Base-by-base conservation (phyloP, 2,888 invertebrate species). In the Nephrocerus scutellatus region DNA sequence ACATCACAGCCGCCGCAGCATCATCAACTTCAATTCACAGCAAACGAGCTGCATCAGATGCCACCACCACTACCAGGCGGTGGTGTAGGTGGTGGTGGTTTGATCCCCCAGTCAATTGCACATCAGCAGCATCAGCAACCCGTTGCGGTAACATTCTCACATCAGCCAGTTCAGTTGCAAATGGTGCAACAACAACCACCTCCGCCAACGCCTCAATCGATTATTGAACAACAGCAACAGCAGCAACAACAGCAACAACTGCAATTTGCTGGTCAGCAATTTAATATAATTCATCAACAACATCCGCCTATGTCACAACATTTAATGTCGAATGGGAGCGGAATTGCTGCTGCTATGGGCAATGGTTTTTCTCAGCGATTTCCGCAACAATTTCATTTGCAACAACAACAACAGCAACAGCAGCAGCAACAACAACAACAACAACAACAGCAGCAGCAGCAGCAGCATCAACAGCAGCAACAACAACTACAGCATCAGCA, bases 211-310 rank as follows among this genome's bases (percentile, higher is more conserved):
- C 44, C 44, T 5, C 46, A 46, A 12, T 41, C 46, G 26, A 41
- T 46, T 36, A 41, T 46, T 43, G 44, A 44, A 10, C 46, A 44
- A 20, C 46, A 46, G 23, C 36, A 44, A 22, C 46, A 46, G 22
- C 28, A 44, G 18, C 46, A 46, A 19, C 44, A 44, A 12, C 46
- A 44, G 21, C 46, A 43, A 6, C 46, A 46, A 32, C 39, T 46
- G 44, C 44, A 41, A 22, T 39, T 44, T 3, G 20, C 33, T 8
- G 28, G 44, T 4, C 46, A 46, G 34, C 46, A 46, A 12, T 46
- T 44, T 14, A 46, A 46, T 23, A 44, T 46, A 9, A 44, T 44
- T 21, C 46, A 44, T 36, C 39, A 43, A 4, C 22, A 22, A 22
- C 46, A 46, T 15, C 44, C 41, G 7, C 46, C 46, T 14, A 39